Base-by-base conservation (phyloP, 2,888 invertebrate genomes). In the Xestoiulus laeticollis region DNA sequence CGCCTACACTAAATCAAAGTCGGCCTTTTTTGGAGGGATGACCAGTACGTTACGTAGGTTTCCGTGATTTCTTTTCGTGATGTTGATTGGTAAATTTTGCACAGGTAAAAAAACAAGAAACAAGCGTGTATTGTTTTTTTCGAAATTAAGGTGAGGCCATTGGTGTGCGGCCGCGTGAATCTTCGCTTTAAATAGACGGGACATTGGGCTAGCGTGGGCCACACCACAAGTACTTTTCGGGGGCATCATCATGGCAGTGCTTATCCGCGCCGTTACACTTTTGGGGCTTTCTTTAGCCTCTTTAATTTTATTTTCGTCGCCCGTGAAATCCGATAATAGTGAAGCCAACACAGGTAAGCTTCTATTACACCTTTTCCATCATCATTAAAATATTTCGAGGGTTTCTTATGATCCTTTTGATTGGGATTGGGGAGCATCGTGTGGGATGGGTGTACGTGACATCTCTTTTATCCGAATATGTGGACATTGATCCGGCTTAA, bases 161-260 rank as follows among this genome's bases (percentile, higher is more conserved):
- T 68, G 68, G 68, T 68, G 68, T 68, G 22, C 68, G 68, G 68
- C 68, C 68, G 68, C 68, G 68, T 68, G 68, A 26, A 68, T 68
- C 68, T 68, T 22, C 26, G 4, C 22, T 68, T 68, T 68, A 68
- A 68, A 68, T 68, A 68, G 68, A 68, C 68, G 26, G n/a, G n/a
- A 68, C n/a, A 26, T 68, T 68, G 6, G 22, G 68, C 16, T 10
- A 26, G 68, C 8, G 68, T 26, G 26, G 68, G 26, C 26, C 68
- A 68, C 68, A 26, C 68, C 26, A 68, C 26, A 26, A 68, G 68
- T 68, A 19, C 22, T 16, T 68, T 68, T 68, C 26, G 19, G n/a
- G 16, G 68, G 26, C 6, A 68, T 22, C 68, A 68, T 68, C 68
- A 68, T 68, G 68, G 68, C 68, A 68, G 26, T 68, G 68, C 68